Evolutionary conservation across 2,888 invertebrate genomes (phyloP), one percentile per base, ranked within the genome.

Genomic region (Himalopsyche anomala): DNA sequence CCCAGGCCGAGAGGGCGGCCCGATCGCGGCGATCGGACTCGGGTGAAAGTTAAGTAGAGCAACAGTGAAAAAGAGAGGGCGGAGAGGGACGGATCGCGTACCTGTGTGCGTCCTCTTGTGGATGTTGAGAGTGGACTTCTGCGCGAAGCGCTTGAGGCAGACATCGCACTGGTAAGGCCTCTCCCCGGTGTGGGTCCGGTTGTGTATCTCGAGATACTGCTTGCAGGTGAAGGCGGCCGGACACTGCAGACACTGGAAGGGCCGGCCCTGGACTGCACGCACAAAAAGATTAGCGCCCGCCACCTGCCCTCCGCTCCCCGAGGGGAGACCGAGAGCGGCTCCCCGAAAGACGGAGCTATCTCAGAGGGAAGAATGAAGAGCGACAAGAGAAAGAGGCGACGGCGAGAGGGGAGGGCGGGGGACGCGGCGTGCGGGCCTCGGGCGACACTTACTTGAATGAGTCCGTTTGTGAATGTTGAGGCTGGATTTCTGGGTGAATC

Each of bases 401-500:
- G 51, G 84, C 84, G 74, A 56, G 80, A 38, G 28, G 74, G 51
- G 80, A 51, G 81, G 62, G 56, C 56, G 85, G 80, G 82, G 80
- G 83, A 74, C 82, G 45, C 69, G 80, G 40, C 89, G 86, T 87
- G 89, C 88, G 88, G 87, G 84, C 84, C 87, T 79, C 87, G 89
- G 88, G 89, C 91, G 92, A 69, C 82, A 87, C 87, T 90, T 93
- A 94, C 94, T 93, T 90, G 96, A 96, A 91, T 96, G 96, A 89
- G 96, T 95, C 90, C 96, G 94, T 91, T 96, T 96, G 93, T 96
- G 96, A 89, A 96, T 96, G 93, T 96, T 96, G 90, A 96, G 94
- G 91, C 96, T 96, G 91, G 96, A 96, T 92, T 96, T 96, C 93
- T 96, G 96, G 89, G 96, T 96, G 93, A 96, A 96, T 91, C 96